Evolutionary conservation across 2,888 invertebrate species (phyloP), one percentile per base, ranked within the genome.

Genomic region (Tromatobia lineatoria): DNA sequence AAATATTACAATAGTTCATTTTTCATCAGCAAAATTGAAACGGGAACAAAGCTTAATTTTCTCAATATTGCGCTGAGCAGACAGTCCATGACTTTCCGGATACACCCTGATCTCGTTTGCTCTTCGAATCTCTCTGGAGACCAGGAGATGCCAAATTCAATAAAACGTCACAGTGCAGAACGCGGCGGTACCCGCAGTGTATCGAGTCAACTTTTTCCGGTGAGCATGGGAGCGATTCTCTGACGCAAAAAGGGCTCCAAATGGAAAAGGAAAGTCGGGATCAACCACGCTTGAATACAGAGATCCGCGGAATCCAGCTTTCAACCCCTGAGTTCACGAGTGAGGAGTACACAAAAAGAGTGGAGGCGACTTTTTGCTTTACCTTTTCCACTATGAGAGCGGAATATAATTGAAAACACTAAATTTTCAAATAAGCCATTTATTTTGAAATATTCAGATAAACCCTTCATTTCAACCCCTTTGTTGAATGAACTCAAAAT

Each of bases 1-100:
- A 42, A 42, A 70, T 69, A 78, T 77, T 50, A 73, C 70, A 57
- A 15, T 3, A 61, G 50, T 38, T 69, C 52, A 82, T 79, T 54
- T 75, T 70, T 47, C 25, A 20, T 45, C n/a, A 18, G 8, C 64
- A 59, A 57, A 45, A 50, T 52, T 69, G 20, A 70, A 73, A 82
- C 20, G 73, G 20, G 59, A 77, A 59, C 73, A n/a, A 7, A 13
- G 8, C 52, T 18, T 77, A 50, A 82, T 77, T 73, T 71, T 74
- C 25, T 69, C 57, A 15, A 18, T 73, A 50, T 23, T 67, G 11
- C 13, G 38, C 38, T 25, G 20, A 18, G 10, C 18, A 34, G 61
- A 0, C 8, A 52, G 50, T 38, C 15, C 18, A 34, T 34, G 64
- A 61, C 13, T 59, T 25, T 67, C 57, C 29, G 38, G 50, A 7